Evolutionary conservation across 2,113 vertebrate species (phyloP).

Genomic region (Spheniscus mendiculus): DNA sequence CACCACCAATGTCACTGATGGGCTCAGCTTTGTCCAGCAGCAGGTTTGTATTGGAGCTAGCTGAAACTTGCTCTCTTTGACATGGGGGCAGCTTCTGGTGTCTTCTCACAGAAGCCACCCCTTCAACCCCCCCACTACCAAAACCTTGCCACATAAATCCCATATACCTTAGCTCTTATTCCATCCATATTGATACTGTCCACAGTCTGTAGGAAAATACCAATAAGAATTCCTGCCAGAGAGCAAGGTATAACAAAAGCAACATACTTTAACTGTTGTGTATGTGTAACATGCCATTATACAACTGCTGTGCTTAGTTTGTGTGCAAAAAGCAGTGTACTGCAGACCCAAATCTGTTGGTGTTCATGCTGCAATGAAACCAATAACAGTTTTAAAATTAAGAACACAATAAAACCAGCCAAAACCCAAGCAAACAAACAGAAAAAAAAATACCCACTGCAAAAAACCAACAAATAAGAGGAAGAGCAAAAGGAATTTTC

Average conservation of each 20-base stretch:
- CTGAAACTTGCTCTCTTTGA: background rate
- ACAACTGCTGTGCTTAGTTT: background rate
- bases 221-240: background rate
- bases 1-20: background rate
- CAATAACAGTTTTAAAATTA: background rate
- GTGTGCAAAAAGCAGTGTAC: background rate
- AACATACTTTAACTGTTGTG: background rate
- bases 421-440: background rate
- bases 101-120: background rate
- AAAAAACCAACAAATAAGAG: background rate
- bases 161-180: background rate
- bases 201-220: background rate
- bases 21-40: background rate
- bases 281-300: background rate
- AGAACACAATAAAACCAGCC: background rate
- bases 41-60: background rate
- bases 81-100: background rate
- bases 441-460: background rate
- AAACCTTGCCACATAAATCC: background rate
- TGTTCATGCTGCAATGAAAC: background rate
- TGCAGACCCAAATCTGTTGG: background rate
- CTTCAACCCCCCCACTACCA: accelerated
- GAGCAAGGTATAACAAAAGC: background rate
- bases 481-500: background rate
- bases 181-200: background rate